Base-by-base conservation (phyloP, 2,797 vertebrate genomes). In the Hyperoplus immaculatus region DNA sequence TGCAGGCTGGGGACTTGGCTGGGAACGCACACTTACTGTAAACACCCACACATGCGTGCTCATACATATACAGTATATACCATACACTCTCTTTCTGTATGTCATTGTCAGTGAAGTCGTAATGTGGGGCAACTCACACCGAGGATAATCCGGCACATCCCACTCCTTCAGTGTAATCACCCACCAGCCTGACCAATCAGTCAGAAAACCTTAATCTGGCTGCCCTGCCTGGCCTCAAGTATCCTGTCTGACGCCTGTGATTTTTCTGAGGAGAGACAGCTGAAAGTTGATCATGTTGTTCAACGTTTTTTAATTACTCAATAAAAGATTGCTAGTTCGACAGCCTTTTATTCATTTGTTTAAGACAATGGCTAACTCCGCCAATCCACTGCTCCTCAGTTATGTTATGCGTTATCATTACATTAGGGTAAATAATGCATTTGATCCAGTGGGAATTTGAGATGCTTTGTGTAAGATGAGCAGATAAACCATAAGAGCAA, bases 1-100 rank as follows among this genome's bases (percentile, higher is more conserved):
- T 92, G 62, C 87, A 91, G 88, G 69, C 86, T 77, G 67, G 75
- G 86, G 81, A 86, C 80, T 90, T 93, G 84, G 80, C 82, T 75
- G 18, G 50, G 64, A 82, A 81, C 4, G 18, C 43, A 46, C 75
- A 53, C 72, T 69, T 71, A 61, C 64, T 51, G 57, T 62, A 61
- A 51, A 58, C 73, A 71, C 59, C 47, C 45, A 51, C 82, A 43
- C 64, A 72, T 5, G 29, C 58, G 57, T 69, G 39, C 58, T 74
- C n/a, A 63, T 39, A 9, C 56, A 70, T 51, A 46, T 38, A 51
- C 66, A 46, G 43, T 69, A 60, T 55, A 50, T 42, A 21, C 39
- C 39, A 46, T 12, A 5, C 59, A 29, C 10, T 7, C 21, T 38
- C 21, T 51, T 14, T 0, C 45, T 15, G 15, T 65, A 43, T n/a